These are phyloP conservation scores for Mormyrops attenuatus DNA, from an alignment of 2,797 vertebrate species.

Conservation along the genomic window DNA sequence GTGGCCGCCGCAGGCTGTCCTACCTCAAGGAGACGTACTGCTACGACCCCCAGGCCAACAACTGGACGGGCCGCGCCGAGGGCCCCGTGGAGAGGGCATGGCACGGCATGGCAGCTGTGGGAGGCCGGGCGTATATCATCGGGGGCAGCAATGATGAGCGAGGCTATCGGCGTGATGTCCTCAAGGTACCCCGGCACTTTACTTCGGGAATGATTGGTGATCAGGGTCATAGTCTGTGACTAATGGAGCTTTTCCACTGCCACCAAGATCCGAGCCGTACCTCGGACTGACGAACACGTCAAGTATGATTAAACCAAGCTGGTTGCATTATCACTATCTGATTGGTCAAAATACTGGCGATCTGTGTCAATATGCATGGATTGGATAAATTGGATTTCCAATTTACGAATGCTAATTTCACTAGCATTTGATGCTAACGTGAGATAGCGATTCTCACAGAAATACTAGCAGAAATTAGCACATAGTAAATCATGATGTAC, in stretches of 20 bases:
- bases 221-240: background rate
- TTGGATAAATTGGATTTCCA: background rate
- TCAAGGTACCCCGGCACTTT: constrained; percentile 57
- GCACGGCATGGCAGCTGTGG: constrained; percentile 82
- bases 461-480: background rate
- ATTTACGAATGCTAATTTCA: background rate
- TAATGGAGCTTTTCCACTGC: background rate
- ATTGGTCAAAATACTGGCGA: background rate
- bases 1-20: constrained; percentile 75
- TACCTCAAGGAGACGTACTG: constrained; percentile 85
- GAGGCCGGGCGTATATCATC: constrained; percentile 77
- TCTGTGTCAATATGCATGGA: background rate
- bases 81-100: constrained; percentile 84
- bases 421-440: background rate
- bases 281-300: background rate
- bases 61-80: constrained; percentile 70
- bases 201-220: background rate
- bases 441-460: background rate
- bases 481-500: background rate
- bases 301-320: background rate
- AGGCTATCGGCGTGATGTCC: constrained; percentile 78
- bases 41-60: constrained; percentile 72
- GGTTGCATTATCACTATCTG: background rate
- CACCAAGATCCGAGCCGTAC: background rate
- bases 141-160: constrained; percentile 89